Evolutionary conservation across 2,888 invertebrate species (phyloP), one percentile per base, ranked within the genome.

Genomic region (Microctonus hyperodae): DNA sequence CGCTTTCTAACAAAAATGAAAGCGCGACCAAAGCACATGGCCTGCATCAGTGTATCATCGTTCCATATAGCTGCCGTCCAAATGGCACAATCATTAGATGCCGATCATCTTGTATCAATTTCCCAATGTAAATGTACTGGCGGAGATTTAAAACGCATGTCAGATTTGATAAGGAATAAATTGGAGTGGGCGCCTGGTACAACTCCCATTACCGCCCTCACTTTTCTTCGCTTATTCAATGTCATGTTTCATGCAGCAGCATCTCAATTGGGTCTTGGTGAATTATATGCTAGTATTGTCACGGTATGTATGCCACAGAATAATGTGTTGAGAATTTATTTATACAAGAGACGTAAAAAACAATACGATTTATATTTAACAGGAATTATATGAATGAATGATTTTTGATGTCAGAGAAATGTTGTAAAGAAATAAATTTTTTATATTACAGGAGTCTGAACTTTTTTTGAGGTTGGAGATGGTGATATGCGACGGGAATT

Each of bases 121-220:
- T 89, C 89, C 0, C 90, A 93, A 83, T 93, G 93, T 78, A 91
- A 92, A 79, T 95, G 95, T 85, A 93, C 94, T 28, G 89, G 91
- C 61, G 90, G 93, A 75, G 96, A 96, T 86, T 89, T 96, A 78
- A 85, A 89, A 23, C 91, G 96, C 73, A 96, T 96, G 96, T 92
- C 94, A 65, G 88, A 89, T 68, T 91, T 95, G 68, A 90, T 96
- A 76, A 88, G 87, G 22, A 90, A 90, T 84, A 96, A 96, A 85
- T 87, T 94, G 76, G 90, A 90, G 72, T 88, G 89, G 70, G 85
- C 87, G 70, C 86, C 87, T 72, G 88, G 87, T 64, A 86, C 87
- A 61, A 85, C 87, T 60, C 88, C 88, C 3, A 85, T 89, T 69
- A 91, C 90, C 0, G 87, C 91, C 60, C 87, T 90, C 70, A 88